Evolutionary conservation across 2,797 vertebrate genomes (phyloP), one percentile per base, ranked within the genome.

Genomic region (Siniperca scherzeri): DNA sequence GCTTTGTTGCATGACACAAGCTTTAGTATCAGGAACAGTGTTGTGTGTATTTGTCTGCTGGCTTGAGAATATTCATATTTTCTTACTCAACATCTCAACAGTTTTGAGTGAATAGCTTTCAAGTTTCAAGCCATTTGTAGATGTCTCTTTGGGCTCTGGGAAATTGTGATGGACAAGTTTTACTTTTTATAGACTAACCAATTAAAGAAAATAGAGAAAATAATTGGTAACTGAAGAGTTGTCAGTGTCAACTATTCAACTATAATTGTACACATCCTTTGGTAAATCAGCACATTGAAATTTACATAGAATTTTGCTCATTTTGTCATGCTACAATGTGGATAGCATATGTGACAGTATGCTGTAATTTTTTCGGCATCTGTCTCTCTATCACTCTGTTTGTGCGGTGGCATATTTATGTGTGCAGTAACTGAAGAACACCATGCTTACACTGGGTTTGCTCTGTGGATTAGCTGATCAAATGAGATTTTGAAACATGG

Each of bases 21-120:
- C 3, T 46, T 60, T 27, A 53, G 12, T 56, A 42, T 67, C 10
- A 56, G 27, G 8, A 33, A 27, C 38, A 27, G 27, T 50, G 14
- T 62, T 55, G n/a, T 57, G 6, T 50, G 33, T 70, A 11, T 79
- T 66, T 78, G 42, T 70, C 61, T 66, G 17, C 33, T 57, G 12
- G 25, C 74, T 33, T 59, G n/a, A 57, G 7, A 75, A 40, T 56
- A 48, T 27, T 62, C 4, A 6, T 12, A 10, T 60, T 25, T 46
- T 74, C 4, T 57, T 11, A 3, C 21, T 78, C 16, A 25, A 19
- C 9, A 13, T 55, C 25, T 64, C 40, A 61, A 61, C 17, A 30
- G 12, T 50, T 62, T 61, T 30, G 19, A 14, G 2, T 50, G 16
- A 52, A 57, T 19, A 16, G 9, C 27, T 8, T 30, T 48, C 6